These are phyloP conservation scores for Stenodema calcarata DNA, from an alignment of 2,888 invertebrate genomes.

Conservation along the genomic window DNA sequence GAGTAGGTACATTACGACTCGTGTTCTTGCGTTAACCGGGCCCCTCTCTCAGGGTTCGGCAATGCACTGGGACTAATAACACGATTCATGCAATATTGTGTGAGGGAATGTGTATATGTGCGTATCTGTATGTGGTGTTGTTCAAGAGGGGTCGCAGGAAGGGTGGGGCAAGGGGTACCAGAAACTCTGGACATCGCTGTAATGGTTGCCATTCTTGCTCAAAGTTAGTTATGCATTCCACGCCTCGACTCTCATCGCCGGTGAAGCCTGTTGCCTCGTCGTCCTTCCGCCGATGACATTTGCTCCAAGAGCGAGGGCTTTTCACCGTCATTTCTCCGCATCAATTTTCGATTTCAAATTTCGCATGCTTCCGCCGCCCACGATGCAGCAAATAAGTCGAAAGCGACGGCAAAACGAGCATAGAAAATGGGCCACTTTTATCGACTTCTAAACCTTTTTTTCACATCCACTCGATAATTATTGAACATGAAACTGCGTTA, in stretches of 20 bases:
- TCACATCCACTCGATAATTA: no score
- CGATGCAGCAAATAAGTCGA: neutral
- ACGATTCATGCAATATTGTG: neutral
- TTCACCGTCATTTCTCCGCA: neutral
- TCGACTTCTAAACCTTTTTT: neutral
- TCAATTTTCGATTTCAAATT: slow-evolving; percentile 25
- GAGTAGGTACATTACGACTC: slow-evolving; percentile 23
- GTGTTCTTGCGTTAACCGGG: neutral
- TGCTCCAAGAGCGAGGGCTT: neutral
- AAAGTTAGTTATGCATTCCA: slow-evolving; percentile 46
- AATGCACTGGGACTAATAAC: slow-evolving; percentile 37
- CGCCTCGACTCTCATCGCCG: slow-evolving; percentile 1
- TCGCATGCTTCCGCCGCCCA: neutral
- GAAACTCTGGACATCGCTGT: slow-evolving; percentile 40
- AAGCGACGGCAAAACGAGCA: neutral
- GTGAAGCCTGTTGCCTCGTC: slow-evolving; percentile 31
- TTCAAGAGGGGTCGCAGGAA: neutral
- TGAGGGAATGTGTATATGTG: neutral
- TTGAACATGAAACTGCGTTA: no score
- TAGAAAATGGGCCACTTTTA: neutral
- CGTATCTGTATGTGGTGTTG: neutral
- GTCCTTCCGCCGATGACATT: slow-evolving; percentile 1
- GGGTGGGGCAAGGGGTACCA: neutral
- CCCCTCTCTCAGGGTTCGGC: neutral
- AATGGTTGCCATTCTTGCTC: slow-evolving; percentile 43